Conservation (phyloP, 1,140 invertebrate species). For the Aphelinus atriplicis region DNA sequence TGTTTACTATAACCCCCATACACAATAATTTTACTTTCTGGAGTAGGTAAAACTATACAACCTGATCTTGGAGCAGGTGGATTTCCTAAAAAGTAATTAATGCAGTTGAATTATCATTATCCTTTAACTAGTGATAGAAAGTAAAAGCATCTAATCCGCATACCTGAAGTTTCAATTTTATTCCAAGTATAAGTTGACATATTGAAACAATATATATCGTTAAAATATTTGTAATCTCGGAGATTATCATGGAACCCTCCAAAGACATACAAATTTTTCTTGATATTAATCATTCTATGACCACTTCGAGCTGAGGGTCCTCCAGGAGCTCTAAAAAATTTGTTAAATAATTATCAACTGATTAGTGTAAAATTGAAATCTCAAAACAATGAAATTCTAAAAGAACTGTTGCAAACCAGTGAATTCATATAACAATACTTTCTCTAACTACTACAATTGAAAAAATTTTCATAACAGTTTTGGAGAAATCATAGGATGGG, state of each 20-base stretch:
- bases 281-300: slow-evolving; percentile 85
- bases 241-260: slow-evolving; percentile 93
- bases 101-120: slow-evolving; percentile 3
- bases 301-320: slow-evolving; percentile 89
- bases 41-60: slow-evolving; percentile 68
- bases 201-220: slow-evolving; percentile 87
- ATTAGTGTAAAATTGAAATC: no score
- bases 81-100: slow-evolving; percentile 55
- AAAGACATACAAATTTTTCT: slow-evolving; percentile 86
- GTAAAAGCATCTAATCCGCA: slow-evolving; percentile 20
- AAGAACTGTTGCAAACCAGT: not conserved
- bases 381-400: no score
- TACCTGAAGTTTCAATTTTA: slow-evolving; percentile 76
- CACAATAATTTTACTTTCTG: slow-evolving; percentile 71
- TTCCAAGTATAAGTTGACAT: slow-evolving; percentile 84
- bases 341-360: slow-evolving; percentile 39
- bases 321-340: slow-evolving; percentile 69
- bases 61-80: slow-evolving; percentile 79
- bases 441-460: no score
- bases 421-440: not conserved
- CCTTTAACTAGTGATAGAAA: not conserved
- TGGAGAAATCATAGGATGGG: not conserved
- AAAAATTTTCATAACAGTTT: not conserved
- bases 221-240: slow-evolving; percentile 88
- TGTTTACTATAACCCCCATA: slow-evolving; percentile 91